Conservation (phyloP, 2,888 invertebrate genomes). For the Tricholauxania praeusta region DNA sequence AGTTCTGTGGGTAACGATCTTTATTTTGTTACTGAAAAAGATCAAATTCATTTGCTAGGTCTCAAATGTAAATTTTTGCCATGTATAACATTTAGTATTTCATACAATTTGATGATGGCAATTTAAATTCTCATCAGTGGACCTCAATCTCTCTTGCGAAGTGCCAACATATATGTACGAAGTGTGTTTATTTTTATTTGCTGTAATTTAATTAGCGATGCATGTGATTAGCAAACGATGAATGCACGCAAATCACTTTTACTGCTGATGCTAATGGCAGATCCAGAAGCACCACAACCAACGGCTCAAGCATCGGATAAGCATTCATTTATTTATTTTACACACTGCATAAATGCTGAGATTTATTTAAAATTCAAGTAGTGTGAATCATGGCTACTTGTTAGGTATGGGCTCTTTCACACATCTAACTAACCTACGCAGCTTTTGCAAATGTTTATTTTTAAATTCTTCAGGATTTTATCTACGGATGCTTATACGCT, state of each 20-base stretch:
- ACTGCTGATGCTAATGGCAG: slow-evolving; percentile 8
- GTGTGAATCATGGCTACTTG: not conserved
- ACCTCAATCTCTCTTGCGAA: no score
- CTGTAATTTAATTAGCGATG: slow-evolving; percentile 37
- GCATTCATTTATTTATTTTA: slow-evolving; percentile 18
- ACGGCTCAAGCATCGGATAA: no score
- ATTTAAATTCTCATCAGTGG: no score
- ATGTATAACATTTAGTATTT: no score
- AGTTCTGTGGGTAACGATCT: no score
- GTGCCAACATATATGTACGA: no score
- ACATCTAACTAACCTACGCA: not conserved
- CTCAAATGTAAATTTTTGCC: no score
- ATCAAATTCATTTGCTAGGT: no score
- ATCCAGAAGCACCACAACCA: not conserved
- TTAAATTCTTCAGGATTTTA: not conserved
- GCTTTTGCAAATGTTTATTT: not conserved
- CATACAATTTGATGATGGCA: no score
- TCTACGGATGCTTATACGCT: not conserved
- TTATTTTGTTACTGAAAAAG: no score
- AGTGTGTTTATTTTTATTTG: no score
- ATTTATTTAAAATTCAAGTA: slow-evolving; percentile 17
- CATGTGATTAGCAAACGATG: slow-evolving; percentile 12
- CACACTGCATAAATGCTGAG: not conserved
- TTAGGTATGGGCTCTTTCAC: no score
- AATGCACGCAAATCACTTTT: slow-evolving; percentile 15